A percentile compares a stretch with the other conserved stretches of the same genome.
These are phyloP conservation scores for Atlantisia rogersi DNA, from an alignment of 2,113 vertebrate genomes.

Conservation along the genomic window DNA sequence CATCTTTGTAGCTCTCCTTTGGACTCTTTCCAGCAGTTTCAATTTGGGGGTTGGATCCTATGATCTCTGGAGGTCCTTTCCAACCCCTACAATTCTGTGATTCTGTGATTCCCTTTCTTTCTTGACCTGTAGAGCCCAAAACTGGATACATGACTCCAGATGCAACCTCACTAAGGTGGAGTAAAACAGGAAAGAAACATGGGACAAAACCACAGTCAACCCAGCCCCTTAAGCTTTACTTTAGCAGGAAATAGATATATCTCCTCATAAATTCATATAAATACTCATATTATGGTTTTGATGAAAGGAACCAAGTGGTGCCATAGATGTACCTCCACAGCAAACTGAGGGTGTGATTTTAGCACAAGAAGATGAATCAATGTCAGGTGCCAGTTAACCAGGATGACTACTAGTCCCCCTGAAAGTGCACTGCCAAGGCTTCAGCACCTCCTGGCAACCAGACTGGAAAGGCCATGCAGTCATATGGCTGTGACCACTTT, in stretches of 20 bases:
- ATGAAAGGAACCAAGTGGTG: background rate
- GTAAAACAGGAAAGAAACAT: background rate
- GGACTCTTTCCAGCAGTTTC: no score
- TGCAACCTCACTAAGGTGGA: no score
- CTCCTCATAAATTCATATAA: no score
- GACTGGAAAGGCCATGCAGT: background rate
- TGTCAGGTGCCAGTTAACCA: background rate
- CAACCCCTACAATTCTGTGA: no score
- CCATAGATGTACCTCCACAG: background rate
- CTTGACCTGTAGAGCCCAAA: no score
- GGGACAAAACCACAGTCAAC: background rate
- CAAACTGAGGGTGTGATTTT: background rate
- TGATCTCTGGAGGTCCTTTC: no score
- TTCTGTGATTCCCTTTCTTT: no score
- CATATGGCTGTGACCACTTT: background rate
- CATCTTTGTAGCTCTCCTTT: no score
- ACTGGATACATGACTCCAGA: no score
- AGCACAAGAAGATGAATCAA: background rate
- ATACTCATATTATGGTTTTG: accelerated
- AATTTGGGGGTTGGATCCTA: no score
- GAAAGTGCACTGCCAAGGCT: background rate
- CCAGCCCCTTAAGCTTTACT: background rate
- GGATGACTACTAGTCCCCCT: background rate
- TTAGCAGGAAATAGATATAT: background rate
- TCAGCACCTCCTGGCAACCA: background rate